These are phyloP conservation scores for Dicranocentrus wangi DNA, from an alignment of 2,888 invertebrate species.

Conservation along the genomic window DNA sequence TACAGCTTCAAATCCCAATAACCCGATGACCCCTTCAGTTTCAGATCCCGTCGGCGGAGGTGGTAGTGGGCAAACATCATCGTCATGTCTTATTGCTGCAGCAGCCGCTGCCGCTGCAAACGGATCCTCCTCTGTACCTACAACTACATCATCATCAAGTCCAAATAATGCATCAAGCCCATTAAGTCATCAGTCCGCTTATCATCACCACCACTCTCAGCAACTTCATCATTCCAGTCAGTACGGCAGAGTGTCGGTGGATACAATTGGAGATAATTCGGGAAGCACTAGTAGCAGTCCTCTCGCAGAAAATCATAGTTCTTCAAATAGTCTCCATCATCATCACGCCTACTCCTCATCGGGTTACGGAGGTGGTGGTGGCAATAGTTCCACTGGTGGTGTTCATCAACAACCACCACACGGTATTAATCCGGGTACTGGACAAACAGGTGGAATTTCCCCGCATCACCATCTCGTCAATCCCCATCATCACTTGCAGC, in stretches of 20 bases:
- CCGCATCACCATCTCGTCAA: slow-evolving; percentile 58
- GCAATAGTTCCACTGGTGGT: background rate
- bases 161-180: slow-evolving; percentile 45
- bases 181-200: slow-evolving; percentile 47
- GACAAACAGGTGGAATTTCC: slow-evolving; percentile 55
- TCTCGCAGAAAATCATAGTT: slow-evolving; percentile 67
- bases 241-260: slow-evolving; percentile 52
- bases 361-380: slow-evolving; percentile 41
- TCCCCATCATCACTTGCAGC: slow-evolving; percentile 66
- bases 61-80: slow-evolving; percentile 47
- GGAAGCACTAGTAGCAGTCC: slow-evolving; percentile 54
- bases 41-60: slow-evolving; percentile 27
- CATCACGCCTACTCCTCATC: slow-evolving; percentile 66
- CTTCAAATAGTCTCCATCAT: slow-evolving; percentile 64
- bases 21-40: slow-evolving; percentile 32
- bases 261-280: slow-evolving; percentile 38
- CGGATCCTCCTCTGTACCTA: slow-evolving; percentile 47
- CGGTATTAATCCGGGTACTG: slow-evolving; percentile 28
- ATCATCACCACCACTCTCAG: slow-evolving; percentile 34
- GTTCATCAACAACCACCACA: slow-evolving; percentile 40
- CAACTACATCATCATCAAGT: slow-evolving; percentile 49
- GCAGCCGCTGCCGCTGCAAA: slow-evolving; percentile 23
- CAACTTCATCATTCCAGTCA: slow-evolving; percentile 40
- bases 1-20: slow-evolving; percentile 19
- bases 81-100: slow-evolving; percentile 47